Evolutionary conservation across 2,888 invertebrate genomes (phyloP).

Genomic region (Meiosimyza decipiens): DNA sequence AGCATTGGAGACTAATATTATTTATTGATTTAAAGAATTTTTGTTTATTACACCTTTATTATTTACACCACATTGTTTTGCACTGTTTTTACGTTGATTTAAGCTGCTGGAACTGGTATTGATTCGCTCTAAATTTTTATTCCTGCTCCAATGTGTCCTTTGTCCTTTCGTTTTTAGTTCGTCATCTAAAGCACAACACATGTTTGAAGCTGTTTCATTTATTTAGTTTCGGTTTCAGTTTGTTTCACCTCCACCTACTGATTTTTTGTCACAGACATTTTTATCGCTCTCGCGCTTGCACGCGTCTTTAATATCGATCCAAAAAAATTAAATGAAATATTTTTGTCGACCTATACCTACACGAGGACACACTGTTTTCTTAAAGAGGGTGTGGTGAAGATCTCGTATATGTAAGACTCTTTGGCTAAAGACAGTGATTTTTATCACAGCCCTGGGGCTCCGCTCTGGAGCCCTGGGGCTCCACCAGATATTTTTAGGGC

Average conservation of each 20-base stretch:
- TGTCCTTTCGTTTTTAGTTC: not conserved
- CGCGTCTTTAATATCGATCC: conserved; percentile 25
- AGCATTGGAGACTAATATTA: too few species aligned
- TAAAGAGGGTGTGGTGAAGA: too few species aligned
- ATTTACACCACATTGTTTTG: not conserved
- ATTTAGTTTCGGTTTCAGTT: not conserved
- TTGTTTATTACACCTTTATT: conserved; percentile 4
- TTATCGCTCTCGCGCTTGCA: conserved; percentile 17
- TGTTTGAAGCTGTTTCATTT: not conserved
- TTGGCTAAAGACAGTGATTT: too few species aligned
- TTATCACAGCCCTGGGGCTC: too few species aligned
- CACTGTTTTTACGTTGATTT: conserved; percentile 12
- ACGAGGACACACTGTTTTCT: too few species aligned
- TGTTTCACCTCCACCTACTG: not conserved
- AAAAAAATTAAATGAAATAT: not conserved
- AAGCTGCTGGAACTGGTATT: conserved; percentile 1
- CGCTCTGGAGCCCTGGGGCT: too few species aligned
- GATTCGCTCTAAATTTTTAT: not conserved
- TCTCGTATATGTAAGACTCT: too few species aligned
- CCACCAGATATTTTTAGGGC: too few species aligned
- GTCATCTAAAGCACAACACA: not conserved
- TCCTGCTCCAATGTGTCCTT: conserved; percentile 10
- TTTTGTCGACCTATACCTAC: too few species aligned
- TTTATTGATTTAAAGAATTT: not conserved
- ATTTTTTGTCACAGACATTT: conserved; percentile 28